A percentile compares a stretch with the other conserved stretches of the same genome.
phyloP scores from a whole-genome alignment of 2,797 vertebrate genomes.

The Platalea minor region DNA sequence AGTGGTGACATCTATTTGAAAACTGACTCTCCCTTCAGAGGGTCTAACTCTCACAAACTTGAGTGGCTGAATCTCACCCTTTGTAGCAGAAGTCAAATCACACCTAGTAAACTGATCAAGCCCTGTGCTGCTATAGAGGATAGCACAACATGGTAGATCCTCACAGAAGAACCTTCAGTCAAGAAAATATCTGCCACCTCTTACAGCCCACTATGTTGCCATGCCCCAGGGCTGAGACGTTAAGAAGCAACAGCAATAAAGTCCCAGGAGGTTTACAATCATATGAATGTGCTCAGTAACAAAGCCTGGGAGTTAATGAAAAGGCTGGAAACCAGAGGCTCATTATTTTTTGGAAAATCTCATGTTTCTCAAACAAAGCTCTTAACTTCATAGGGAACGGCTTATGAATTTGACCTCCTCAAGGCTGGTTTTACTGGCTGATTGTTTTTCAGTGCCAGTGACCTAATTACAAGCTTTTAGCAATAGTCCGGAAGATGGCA shows the following conservation, averaged over 20 bases:
- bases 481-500: neutral
- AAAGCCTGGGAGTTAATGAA: neutral
- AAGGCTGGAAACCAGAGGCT: neutral
- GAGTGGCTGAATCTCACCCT: neutral
- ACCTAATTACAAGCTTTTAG: neutral
- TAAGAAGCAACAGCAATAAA: neutral
- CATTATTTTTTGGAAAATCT: neutral
- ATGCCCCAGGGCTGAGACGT: neutral
- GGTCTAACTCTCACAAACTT: neutral
- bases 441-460: neutral
- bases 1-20: neutral
- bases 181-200: neutral
- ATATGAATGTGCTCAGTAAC: neutral
- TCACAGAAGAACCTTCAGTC: neutral
- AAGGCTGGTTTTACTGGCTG: neutral
- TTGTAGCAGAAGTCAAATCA: neutral
- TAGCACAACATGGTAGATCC: neutral
- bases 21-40: neutral
- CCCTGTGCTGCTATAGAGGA: neutral
- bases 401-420: neutral
- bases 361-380: neutral
- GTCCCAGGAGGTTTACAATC: neutral
- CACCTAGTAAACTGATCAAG: neutral
- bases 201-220: neutral
- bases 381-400: neutral